phyloP scores from a whole-genome alignment of 37 sponge, comb jelly and placozoan genomes.

The Eunapius fragilis region DNA sequence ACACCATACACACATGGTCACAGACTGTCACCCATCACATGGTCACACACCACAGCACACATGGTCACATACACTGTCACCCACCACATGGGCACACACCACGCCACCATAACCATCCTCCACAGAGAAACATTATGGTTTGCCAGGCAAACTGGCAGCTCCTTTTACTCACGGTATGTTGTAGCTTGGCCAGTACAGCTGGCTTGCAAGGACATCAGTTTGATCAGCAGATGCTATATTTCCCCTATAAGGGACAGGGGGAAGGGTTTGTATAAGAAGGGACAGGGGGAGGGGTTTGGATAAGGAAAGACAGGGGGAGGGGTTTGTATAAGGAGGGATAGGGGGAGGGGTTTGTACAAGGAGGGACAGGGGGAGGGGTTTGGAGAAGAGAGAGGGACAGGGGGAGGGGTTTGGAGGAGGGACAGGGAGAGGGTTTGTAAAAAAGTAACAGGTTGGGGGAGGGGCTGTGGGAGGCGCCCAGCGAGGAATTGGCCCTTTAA shows the following conservation, averaged over 20 bases:
- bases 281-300: background rate
- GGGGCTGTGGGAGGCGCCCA: background rate
- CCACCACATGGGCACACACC: background rate
- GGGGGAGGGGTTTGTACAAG: background rate
- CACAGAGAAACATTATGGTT: background rate
- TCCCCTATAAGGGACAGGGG: conserved; percentile 14
- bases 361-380: background rate
- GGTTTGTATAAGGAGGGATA: background rate
- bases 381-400: background rate
- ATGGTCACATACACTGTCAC: background rate
- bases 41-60: background rate
- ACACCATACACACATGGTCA: background rate
- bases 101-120: background rate
- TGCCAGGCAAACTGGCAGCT: background rate
- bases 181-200: conserved; percentile 93
- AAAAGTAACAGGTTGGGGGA: background rate
- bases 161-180: conserved; percentile 84
- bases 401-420: background rate
- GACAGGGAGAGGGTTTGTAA: background rate
- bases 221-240: conserved; percentile 50
- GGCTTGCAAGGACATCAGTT: conserved; percentile 69
- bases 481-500: too few relatives aligned
- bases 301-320: background rate
- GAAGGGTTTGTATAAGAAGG: background rate
- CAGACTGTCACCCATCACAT: too few relatives aligned